Evolutionary conservation across 2,797 vertebrate genomes (phyloP).

Genomic region (Oreonectes daqikongensis): DNA sequence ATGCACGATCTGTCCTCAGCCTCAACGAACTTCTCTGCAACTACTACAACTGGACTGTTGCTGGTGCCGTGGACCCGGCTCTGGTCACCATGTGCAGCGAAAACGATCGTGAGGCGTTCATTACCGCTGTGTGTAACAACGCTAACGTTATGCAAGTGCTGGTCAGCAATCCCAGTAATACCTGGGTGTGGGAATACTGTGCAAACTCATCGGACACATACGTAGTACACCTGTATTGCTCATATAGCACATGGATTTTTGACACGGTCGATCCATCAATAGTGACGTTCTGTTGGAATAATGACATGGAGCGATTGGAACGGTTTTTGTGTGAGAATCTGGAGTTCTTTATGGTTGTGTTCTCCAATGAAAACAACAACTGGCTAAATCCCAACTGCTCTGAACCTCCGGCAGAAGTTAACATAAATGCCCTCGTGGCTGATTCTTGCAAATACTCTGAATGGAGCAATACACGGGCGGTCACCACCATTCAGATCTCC

Average conservation of each 20-base stretch:
- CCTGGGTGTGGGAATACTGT: conserved; percentile 77
- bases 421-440: neutral
- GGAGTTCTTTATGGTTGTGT: conserved; percentile 70
- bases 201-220: conserved; percentile 60
- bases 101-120: conserved; percentile 69
- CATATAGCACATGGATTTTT: conserved; percentile 70
- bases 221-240: conserved; percentile 69
- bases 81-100: conserved; percentile 76
- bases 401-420: neutral
- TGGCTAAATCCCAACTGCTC: conserved; percentile 72
- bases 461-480: conserved; percentile 64
- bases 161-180: conserved; percentile 65
- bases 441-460: conserved; percentile 72
- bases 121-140: conserved; percentile 70
- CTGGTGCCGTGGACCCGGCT: conserved; percentile 58
- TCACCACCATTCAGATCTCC: conserved; percentile 62
- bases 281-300: conserved; percentile 72
- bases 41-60: conserved; percentile 71
- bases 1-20: conserved; percentile 65
- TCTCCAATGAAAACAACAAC: conserved; percentile 67
- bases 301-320: conserved; percentile 66
- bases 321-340: conserved; percentile 68
- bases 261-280: conserved; percentile 59
- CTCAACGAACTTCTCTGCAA: conserved; percentile 73
- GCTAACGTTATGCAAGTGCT: conserved; percentile 64